A percentile compares a stretch with the other conserved stretches of the same genome.
Evolutionary conservation across 2,888 invertebrate species (phyloP).

Genomic region (Rhorus exstirpatorius): DNA sequence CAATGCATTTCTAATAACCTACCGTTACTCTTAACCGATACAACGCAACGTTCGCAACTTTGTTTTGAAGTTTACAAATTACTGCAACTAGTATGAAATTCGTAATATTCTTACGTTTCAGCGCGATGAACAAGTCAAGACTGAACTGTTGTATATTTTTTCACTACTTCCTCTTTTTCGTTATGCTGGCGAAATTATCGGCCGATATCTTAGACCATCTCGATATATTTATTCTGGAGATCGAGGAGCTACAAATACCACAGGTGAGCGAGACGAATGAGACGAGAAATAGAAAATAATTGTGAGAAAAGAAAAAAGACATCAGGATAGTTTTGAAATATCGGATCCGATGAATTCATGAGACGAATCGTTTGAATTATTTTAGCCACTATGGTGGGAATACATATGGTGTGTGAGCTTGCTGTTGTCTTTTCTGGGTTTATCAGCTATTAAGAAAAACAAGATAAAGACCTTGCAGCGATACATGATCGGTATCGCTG

Average conservation of each 20-base stretch:
- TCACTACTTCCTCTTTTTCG: constrained; percentile 95
- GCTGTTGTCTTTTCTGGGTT: constrained; percentile 93
- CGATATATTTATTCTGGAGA: constrained; percentile 97
- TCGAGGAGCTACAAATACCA: constrained; percentile 97
- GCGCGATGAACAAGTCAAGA: constrained; percentile 98
- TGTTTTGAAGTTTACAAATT: background rate
- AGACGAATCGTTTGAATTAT: constrained; percentile 70
- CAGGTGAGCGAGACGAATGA: constrained; percentile 87
- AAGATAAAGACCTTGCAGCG: constrained; percentile 91
- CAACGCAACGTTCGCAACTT: background rate
- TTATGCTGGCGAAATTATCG: constrained; percentile 96
- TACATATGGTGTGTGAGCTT: constrained; percentile 96
- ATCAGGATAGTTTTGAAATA: background rate
- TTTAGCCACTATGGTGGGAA: constrained; percentile 96
- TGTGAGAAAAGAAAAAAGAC: constrained; percentile 3
- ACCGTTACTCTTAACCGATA: no score
- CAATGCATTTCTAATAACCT: no score
- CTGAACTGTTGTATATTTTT: constrained; percentile 97
- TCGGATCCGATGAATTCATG: constrained; percentile 29
- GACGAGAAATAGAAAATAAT: constrained; percentile 74
- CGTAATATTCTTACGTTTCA: constrained; percentile 87
- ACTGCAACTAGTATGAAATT: background rate
- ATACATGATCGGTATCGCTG: constrained; percentile 92
- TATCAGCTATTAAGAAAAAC: constrained; percentile 95
- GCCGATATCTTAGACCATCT: constrained; percentile 96